Base-by-base conservation (phyloP, 2,888 invertebrate genomes). In the Stenoptilia bipunctidactyla region DNA sequence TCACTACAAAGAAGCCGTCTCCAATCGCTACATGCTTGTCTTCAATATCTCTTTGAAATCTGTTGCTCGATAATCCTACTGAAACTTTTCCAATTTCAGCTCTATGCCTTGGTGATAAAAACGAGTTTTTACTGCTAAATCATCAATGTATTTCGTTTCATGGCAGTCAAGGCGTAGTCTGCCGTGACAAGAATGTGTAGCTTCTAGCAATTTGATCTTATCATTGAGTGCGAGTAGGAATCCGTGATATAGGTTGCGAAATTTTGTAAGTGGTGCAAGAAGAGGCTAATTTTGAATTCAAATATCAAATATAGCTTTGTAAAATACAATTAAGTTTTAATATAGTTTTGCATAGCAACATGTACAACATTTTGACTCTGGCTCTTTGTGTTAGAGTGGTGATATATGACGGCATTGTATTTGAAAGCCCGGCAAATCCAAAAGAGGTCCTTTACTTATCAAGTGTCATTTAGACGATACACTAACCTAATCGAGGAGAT, bases 121-220 rank as follows among this genome's bases (percentile, higher is more conserved):
- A 49, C 40, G 15, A 43, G 44, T 48, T 50, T 51, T 13, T 40
- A 38, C 35, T 43, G 45, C 36, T 15, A 20, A 36, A 43, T 42
- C 15, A 30, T 13, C 47, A 53, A 48, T 51, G 41, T 37, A 44
- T 57, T 56, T 54, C 56, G 43, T 38, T 30, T 30, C 50, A 45
- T 49, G 52, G 56, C 39, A 42, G 41, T 25, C 15, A 45, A 43
- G 40, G 47, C 46, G 47, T 48, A 47, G 42, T 40, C 12, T 49
- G 39, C 37, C 51, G 55, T 59, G 60, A 59, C 52, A 50, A 46
- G 61, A 61, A 61, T 61, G 50, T 45, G 49, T 51, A 47, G 43
- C 49, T 46, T 51, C 49, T 50, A n/a, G 51, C 53, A 50, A 55
- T 59, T 54, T 51, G 53, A 58, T 54, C 50, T 50, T 45, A 50